Percentiles rank a stretch among this genome's conserved stretches.
Conservation (phyloP, 2,797 vertebrate species). For the Megaceryle alcyon region DNA sequence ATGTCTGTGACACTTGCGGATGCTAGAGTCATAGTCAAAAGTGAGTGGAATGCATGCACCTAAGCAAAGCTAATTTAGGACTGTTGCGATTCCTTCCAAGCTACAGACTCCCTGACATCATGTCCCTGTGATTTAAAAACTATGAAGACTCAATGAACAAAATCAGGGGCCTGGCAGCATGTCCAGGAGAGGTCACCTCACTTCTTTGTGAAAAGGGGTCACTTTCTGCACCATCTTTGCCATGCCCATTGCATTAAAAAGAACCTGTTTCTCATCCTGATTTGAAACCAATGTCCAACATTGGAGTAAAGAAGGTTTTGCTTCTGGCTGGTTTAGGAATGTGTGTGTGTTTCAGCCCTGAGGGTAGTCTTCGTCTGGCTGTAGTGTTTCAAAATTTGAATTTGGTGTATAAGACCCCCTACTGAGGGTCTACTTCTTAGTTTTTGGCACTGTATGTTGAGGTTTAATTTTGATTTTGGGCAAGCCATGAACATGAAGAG, state of each 20-base stretch:
- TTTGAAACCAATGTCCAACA: neutral
- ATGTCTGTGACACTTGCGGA: neutral
- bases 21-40: neutral
- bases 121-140: neutral
- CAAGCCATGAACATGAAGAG: neutral
- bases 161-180: neutral
- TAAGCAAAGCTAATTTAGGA: neutral
- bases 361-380: neutral
- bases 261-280: neutral
- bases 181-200: neutral
- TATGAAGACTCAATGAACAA: neutral
- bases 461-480: neutral
- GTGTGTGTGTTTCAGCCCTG: neutral
- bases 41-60: neutral
- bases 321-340: neutral
- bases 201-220: neutral
- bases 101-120: neutral
- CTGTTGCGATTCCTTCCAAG: neutral
- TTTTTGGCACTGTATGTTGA: rapidly evolving
- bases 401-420: neutral
- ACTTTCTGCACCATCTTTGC: neutral
- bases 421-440: neutral
- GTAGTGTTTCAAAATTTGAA: neutral
- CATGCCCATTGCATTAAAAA: neutral
- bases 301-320: neutral